These are phyloP conservation scores for Lycopodina hypogea DNA, from an alignment of 37 sponge, comb jelly and placozoan species.

Conservation along the genomic window DNA sequence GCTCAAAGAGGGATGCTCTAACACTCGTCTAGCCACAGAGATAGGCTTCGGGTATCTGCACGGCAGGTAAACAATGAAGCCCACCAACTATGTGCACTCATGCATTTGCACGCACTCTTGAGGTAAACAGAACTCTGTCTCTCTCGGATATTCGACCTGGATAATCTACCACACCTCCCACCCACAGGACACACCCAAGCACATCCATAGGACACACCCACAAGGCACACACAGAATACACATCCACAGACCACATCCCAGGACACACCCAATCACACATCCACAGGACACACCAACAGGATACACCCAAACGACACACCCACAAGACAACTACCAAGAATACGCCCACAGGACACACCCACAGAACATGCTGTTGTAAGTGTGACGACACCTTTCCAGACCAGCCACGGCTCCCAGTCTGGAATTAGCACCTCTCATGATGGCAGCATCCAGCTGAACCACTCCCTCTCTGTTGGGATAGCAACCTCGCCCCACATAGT, in stretches of 20 bases:
- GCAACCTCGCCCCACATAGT: constrained; percentile 64
- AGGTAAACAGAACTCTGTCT: not conserved
- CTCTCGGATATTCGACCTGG: not conserved
- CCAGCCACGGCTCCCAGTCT: constrained; percentile 68
- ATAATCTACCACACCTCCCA: not conserved
- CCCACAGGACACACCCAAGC: too few species aligned
- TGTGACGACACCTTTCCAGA: constrained; percentile 51
- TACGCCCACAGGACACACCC: too few species aligned
- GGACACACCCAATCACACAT: too few species aligned
- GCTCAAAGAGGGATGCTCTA: constrained; percentile 48
- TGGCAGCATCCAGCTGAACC: constrained; percentile 76
- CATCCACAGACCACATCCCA: too few species aligned
- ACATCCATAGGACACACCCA: too few species aligned
- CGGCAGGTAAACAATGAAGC: not conserved
- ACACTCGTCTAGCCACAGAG: constrained; percentile 66
- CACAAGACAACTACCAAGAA: too few species aligned
- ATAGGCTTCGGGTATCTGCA: constrained; percentile 65
- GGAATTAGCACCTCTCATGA: constrained; percentile 73
- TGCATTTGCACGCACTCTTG: not conserved
- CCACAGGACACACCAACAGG: too few species aligned
- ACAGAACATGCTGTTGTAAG: too few species aligned
- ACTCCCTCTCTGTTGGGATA: constrained; percentile 72
- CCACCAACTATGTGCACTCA: not conserved
- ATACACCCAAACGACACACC: too few species aligned
- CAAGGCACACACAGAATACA: too few species aligned